Percentiles rank a stretch among this genome's conserved stretches.
Conservation (phyloP, 2,888 invertebrate species). For the Odontothrips loti region DNA sequence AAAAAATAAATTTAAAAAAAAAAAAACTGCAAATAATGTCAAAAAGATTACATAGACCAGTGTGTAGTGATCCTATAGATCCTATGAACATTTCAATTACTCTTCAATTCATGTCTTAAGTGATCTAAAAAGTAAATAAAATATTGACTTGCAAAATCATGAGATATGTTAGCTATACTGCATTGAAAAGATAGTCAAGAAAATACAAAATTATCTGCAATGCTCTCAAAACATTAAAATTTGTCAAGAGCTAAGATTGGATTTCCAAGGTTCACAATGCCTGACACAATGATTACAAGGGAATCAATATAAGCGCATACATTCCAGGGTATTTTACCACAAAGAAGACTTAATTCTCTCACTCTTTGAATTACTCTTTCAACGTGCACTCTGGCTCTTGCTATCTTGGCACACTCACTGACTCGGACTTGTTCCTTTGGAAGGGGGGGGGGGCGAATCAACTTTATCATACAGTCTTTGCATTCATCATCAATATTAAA, state of each 20-base stretch:
- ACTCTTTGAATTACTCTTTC: constrained; percentile 31
- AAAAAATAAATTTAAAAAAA: too few species aligned
- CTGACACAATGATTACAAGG: not conserved
- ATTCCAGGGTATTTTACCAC: not conserved
- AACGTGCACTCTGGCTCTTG: constrained; percentile 30
- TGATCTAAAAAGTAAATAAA: too few species aligned
- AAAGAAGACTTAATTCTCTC: constrained; percentile 25
- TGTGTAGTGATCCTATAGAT: too few species aligned
- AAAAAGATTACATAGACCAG: too few species aligned
- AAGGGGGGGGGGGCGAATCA: not conserved
- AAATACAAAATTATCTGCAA: not conserved
- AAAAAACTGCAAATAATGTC: too few species aligned
- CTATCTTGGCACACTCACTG: not conserved
- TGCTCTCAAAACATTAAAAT: not conserved
- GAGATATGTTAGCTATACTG: too few species aligned
- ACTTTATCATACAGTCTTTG: not conserved
- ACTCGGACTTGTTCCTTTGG: too few species aligned
- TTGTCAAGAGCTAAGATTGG: not conserved
- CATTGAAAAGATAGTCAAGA: not conserved
- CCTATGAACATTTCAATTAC: too few species aligned
- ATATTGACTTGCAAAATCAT: too few species aligned
- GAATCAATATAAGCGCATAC: not conserved
- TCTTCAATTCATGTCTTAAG: too few species aligned
- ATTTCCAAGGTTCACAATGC: not conserved
- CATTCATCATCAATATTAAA: constrained; percentile 30